Percentiles rank a stretch among this genome's conserved stretches.
Evolutionary conservation across 53 echinoderm and acorn worm species (phyloP).

Genomic region (Echinarachnius parma): DNA sequence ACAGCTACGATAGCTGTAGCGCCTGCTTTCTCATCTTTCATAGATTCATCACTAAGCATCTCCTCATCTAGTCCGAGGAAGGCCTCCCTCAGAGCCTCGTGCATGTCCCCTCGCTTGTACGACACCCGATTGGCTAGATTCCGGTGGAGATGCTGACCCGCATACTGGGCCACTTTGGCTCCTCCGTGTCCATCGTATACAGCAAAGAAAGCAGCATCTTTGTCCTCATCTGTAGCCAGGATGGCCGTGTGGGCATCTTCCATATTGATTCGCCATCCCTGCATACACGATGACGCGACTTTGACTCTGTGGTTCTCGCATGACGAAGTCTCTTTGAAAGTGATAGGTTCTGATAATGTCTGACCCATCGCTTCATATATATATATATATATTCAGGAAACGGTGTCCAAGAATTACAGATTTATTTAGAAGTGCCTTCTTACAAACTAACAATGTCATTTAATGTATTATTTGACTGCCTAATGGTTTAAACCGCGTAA

Average conservation of each 20-base stretch:
- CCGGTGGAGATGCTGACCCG: constrained; percentile 85
- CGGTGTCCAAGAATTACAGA: too few species aligned
- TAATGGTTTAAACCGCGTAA: too few species aligned
- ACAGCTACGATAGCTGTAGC: constrained; percentile 83
- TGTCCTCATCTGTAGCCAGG: constrained; percentile 63
- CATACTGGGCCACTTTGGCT: constrained; percentile 95
- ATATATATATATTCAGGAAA: too few species aligned
- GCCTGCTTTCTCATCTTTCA: constrained; percentile 94
- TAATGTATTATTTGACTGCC: too few species aligned
- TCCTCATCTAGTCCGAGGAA: constrained; percentile 89
- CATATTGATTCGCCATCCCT: constrained; percentile 99
- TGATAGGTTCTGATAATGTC: constrained; percentile 96
- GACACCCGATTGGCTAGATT: constrained; percentile 78
- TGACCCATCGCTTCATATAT: constrained; percentile 84
- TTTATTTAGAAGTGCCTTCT: too few species aligned
- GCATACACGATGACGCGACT: constrained; percentile 96
- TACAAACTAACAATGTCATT: too few species aligned
- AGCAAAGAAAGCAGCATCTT: constrained; percentile 91
- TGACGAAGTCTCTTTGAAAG: constrained; percentile 78
- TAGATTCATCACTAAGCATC: constrained; percentile 91
- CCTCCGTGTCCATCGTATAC: constrained; percentile 98
- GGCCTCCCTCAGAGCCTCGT: constrained; percentile 66
- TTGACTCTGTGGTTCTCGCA: constrained; percentile 82
- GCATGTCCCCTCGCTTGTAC: constrained; percentile 83
- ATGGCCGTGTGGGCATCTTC: constrained; percentile 94